These are phyloP conservation scores for Leucopsar rothschildi DNA, from an alignment of 2,113 vertebrate species.

Conservation along the genomic window DNA sequence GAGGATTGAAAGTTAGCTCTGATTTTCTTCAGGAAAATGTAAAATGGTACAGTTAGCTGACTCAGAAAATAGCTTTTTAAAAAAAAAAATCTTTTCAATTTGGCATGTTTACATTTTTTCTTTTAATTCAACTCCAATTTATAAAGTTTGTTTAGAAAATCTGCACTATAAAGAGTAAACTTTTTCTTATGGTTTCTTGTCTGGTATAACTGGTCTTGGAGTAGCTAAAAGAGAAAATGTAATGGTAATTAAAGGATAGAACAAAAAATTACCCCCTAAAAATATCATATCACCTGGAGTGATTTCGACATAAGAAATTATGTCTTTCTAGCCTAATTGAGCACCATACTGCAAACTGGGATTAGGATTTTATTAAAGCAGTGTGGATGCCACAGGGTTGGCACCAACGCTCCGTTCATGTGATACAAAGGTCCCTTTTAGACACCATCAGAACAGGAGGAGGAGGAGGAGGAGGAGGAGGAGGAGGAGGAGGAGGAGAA, in stretches of 20 bases:
- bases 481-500: neutral
- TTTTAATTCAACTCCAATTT: neutral
- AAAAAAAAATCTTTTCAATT: neutral
- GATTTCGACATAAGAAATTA: neutral
- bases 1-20: neutral
- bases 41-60: neutral
- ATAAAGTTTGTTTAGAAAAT: neutral
- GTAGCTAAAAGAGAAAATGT: neutral
- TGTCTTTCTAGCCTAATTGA: neutral
- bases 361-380: neutral
- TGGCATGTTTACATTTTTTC: neutral
- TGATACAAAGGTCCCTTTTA: neutral
- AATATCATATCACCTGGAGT: neutral
- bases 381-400: neutral
- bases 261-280: neutral
- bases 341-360: neutral
- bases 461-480: neutral
- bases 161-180: neutral
- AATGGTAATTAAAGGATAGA: neutral
- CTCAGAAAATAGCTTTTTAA: neutral
- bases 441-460: neutral
- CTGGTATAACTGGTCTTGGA: neutral
- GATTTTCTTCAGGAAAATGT: neutral
- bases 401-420: accelerated
- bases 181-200: neutral